Conservation (phyloP, 1,140 invertebrate genomes). For the Cataglyphis hispanica region DNA sequence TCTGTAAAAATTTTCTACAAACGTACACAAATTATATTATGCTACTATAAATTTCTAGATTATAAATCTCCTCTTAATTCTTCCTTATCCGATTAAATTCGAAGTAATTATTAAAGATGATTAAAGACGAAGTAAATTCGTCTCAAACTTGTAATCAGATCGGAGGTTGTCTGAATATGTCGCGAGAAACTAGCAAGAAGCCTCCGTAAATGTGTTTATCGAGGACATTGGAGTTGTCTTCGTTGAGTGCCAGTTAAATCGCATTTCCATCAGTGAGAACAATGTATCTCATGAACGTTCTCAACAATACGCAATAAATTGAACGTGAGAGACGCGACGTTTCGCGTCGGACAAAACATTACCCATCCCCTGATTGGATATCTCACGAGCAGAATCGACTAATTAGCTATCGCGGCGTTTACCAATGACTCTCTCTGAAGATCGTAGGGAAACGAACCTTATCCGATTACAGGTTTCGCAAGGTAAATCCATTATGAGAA, state of each 20-base stretch:
- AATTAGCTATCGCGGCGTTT: constrained; percentile 58
- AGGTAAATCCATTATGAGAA: constrained; percentile 54
- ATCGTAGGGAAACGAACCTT: constrained; percentile 37
- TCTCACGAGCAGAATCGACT: constrained; percentile 54
- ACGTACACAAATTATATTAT: background rate
- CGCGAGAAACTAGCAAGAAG: background rate
- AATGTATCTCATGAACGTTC: constrained; percentile 35
- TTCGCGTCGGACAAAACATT: constrained; percentile 64
- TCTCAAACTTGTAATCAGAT: constrained; percentile 24
- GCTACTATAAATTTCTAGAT: background rate
- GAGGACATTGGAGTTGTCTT: constrained; percentile 35
- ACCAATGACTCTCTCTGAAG: constrained; percentile 32
- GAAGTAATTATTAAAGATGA: too few relatives aligned
- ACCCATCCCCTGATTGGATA: constrained; percentile 60
- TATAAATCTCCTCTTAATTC: background rate
- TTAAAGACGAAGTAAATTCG: too few relatives aligned
- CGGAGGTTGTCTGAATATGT: constrained; percentile 23
- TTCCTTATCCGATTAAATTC: constrained; percentile 22
- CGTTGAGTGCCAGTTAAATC: constrained; percentile 51
- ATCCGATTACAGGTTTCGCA: constrained; percentile 32
- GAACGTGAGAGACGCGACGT: constrained; percentile 48
- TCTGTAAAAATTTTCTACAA: too few relatives aligned
- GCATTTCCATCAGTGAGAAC: constrained; percentile 53
- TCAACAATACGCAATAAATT: constrained; percentile 69
- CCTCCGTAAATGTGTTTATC: constrained; percentile 41